Percentiles rank a stretch among this genome's conserved stretches.
Conservation (phyloP, 2,113 vertebrate species). For the Vimba vimba region DNA sequence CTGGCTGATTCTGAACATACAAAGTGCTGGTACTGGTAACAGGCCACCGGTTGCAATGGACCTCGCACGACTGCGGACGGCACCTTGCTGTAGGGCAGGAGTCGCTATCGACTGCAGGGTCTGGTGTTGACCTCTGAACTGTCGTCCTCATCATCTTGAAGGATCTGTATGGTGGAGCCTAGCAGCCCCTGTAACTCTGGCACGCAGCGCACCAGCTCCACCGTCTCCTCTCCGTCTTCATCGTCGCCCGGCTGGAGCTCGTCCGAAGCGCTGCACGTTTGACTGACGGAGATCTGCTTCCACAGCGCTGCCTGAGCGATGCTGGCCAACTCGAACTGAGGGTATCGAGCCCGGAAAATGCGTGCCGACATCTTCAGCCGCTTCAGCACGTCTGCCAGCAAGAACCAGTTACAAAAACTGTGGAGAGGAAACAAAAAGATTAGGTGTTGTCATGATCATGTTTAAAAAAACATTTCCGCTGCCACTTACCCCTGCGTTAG, state of each 20-base stretch:
- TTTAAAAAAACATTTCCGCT: not conserved
- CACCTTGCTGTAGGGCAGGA: not conserved
- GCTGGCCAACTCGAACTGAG: slow-evolving; percentile 90
- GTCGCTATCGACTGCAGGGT: slow-evolving; percentile 69
- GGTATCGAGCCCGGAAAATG: slow-evolving; percentile 94
- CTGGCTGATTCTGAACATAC: slow-evolving; percentile 50
- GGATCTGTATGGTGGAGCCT: slow-evolving; percentile 83
- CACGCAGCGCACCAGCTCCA: slow-evolving; percentile 92
- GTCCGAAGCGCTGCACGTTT: slow-evolving; percentile 82
- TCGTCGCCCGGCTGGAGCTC: slow-evolving; percentile 63
- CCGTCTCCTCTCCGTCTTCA: slow-evolving; percentile 77
- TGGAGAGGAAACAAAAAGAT: not conserved
- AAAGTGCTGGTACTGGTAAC: slow-evolving; percentile 61
- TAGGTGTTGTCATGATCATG: not conserved
- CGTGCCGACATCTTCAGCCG: slow-evolving; percentile 92
- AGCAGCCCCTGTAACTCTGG: slow-evolving; percentile 90
- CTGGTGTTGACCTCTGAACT: slow-evolving; percentile 55
- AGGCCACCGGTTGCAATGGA: slow-evolving; percentile 46
- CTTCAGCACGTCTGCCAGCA: slow-evolving; percentile 91
- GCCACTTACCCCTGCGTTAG: slow-evolving; percentile 90
- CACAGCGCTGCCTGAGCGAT: slow-evolving; percentile 84
- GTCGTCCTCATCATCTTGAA: slow-evolving; percentile 70
- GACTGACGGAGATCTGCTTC: slow-evolving; percentile 88
- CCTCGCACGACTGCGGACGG: slow-evolving; percentile 18
- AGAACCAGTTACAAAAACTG: slow-evolving; percentile 98